phyloP scores from a whole-genome alignment of 2,888 invertebrate species.

The Yponomeuta cagnagella region DNA sequence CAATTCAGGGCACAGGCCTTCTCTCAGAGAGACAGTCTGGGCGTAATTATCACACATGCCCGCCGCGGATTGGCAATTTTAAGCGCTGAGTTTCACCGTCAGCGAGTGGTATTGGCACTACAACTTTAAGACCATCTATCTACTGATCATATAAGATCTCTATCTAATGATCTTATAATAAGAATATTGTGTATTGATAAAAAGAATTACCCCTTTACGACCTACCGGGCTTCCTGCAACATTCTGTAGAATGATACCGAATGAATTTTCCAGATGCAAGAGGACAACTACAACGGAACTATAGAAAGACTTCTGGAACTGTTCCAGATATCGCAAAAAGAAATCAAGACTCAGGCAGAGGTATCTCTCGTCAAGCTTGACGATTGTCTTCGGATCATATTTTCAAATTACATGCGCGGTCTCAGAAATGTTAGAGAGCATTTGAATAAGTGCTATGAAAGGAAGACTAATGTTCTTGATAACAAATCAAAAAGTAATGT shows the following conservation, averaged over 20 bases:
- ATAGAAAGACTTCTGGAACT: constrained; percentile 35
- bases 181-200: no score
- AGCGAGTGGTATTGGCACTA: no score
- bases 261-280: constrained; percentile 42
- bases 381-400: constrained; percentile 34
- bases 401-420: constrained; percentile 34
- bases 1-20: no score
- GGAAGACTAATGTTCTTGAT: constrained; percentile 9
- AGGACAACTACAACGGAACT: constrained; percentile 40
- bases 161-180: no score
- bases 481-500: not conserved
- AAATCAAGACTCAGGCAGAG: constrained; percentile 8
- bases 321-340: constrained; percentile 5
- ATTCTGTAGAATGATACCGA: not conserved
- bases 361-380: constrained; percentile 30
- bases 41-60: no score
- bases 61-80: no score
- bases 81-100: no score
- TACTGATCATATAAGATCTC: no score
- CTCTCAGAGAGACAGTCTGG: no score
- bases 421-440: constrained; percentile 33
- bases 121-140: no score
- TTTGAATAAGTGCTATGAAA: constrained; percentile 39
- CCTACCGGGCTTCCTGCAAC: no score
- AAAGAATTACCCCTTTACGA: no score